Conservation (phyloP, 1,140 invertebrate genomes). For the Cheumatopsyche charites region DNA sequence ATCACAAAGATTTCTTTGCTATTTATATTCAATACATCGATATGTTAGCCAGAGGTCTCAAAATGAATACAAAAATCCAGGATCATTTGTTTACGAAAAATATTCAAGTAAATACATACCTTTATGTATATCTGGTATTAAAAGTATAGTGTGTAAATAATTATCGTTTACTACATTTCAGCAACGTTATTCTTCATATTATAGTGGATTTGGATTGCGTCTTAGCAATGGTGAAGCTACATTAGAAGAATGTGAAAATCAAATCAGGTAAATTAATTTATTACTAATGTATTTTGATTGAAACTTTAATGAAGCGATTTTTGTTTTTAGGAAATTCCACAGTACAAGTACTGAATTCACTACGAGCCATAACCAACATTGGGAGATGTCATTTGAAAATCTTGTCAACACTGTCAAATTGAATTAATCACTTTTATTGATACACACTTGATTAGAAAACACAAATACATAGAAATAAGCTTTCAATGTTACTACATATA, state of each 20-base stretch:
- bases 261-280: conserved; percentile 43
- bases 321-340: conserved; percentile 41
- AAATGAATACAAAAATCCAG: conserved; percentile 61
- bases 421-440: too few relatives aligned
- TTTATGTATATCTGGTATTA: background rate
- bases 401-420: conserved; percentile 38
- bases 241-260: conserved; percentile 68
- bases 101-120: conserved; percentile 54
- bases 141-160: conserved; percentile 3
- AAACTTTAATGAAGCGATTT: conserved; percentile 5
- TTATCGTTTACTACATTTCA: conserved; percentile 43
- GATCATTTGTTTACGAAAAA: conserved; percentile 59
- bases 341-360: conserved; percentile 32
- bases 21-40: conserved; percentile 67
- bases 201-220: conserved; percentile 64
- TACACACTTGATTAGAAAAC: too few relatives aligned
- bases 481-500: too few relatives aligned
- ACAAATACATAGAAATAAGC: too few relatives aligned
- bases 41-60: conserved; percentile 63
- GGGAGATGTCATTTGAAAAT: conserved; percentile 42
- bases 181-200: conserved; percentile 64
- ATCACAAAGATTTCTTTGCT: conserved; percentile 64
- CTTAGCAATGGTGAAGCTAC: conserved; percentile 62
- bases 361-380: conserved; percentile 32
- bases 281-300: background rate